Conservation (phyloP, 37 sponge, comb jelly and placozoan species). For the Halichondria panicea region DNA sequence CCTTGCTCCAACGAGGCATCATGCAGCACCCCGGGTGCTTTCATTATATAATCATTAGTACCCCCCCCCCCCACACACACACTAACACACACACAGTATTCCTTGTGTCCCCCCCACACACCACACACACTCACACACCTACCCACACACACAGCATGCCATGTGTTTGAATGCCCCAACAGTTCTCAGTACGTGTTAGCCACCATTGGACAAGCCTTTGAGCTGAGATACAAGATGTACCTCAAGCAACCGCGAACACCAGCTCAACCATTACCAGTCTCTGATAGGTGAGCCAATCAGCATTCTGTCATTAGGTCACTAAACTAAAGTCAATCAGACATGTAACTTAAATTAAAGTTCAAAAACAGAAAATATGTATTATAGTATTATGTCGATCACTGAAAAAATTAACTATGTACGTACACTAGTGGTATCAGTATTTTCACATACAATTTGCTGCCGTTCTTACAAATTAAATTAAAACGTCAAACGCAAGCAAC, state of each 20-base stretch:
- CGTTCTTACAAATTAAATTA: not conserved
- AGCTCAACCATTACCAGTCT: too few species aligned
- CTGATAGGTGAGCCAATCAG: too few species aligned
- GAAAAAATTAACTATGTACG: too few species aligned
- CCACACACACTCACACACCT: not conserved
- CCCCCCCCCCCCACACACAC: not conserved
- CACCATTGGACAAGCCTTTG: constrained; percentile 88
- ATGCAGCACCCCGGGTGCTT: too few species aligned
- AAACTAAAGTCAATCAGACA: too few species aligned
- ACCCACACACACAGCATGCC: constrained; percentile 60
- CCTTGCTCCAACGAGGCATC: too few species aligned
- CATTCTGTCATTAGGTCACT: too few species aligned
- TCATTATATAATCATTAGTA: too few species aligned
- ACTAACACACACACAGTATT: not conserved
- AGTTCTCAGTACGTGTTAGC: constrained; percentile 68
- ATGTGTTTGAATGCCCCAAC: constrained; percentile 78
- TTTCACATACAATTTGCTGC: not conserved
- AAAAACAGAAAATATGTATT: too few species aligned
- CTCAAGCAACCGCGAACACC: constrained; percentile 37
- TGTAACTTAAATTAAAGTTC: too few species aligned
- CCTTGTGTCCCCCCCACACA: not conserved
- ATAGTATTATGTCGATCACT: too few species aligned
- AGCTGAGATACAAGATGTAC: constrained; percentile 79
- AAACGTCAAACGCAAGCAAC: too few species aligned
- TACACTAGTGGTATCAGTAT: not conserved